Conservation (phyloP, 2,797 vertebrate species). For the Apodemus agrarius region DNA sequence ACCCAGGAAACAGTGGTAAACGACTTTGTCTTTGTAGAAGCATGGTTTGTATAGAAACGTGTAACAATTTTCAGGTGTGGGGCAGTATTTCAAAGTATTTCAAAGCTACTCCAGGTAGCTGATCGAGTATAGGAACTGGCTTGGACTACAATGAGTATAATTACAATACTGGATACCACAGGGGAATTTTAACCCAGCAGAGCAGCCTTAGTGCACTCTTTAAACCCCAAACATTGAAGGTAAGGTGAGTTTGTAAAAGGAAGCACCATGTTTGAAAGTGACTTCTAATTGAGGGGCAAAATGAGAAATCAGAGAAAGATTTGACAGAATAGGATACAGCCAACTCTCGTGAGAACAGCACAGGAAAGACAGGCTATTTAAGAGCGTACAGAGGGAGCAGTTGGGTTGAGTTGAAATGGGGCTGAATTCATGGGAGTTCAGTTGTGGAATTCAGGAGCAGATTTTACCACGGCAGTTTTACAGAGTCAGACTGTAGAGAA, state of each 20-base stretch:
- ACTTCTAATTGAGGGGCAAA: background rate
- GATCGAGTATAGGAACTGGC: background rate
- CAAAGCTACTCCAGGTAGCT: background rate
- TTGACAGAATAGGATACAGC: background rate
- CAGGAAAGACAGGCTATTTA: background rate
- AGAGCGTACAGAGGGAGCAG: background rate
- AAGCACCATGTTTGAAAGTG: background rate
- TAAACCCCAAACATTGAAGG: background rate
- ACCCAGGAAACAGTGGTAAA: background rate
- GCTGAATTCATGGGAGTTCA: background rate
- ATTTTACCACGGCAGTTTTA: background rate
- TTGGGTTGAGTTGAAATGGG: background rate
- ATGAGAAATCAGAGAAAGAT: background rate
- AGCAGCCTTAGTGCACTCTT: background rate
- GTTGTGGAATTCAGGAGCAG: background rate
- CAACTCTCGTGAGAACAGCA: background rate
- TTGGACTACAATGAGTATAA: background rate
- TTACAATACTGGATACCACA: background rate
- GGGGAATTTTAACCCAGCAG: background rate
- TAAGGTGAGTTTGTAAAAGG: background rate
- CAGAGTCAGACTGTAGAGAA: too few species aligned
- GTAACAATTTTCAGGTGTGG: background rate
- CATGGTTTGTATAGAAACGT: background rate
- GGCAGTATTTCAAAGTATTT: constrained; percentile 42
- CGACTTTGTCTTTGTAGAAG: background rate